phyloP scores from a whole-genome alignment of 2,797 vertebrate genomes.

The Momotus momota region DNA sequence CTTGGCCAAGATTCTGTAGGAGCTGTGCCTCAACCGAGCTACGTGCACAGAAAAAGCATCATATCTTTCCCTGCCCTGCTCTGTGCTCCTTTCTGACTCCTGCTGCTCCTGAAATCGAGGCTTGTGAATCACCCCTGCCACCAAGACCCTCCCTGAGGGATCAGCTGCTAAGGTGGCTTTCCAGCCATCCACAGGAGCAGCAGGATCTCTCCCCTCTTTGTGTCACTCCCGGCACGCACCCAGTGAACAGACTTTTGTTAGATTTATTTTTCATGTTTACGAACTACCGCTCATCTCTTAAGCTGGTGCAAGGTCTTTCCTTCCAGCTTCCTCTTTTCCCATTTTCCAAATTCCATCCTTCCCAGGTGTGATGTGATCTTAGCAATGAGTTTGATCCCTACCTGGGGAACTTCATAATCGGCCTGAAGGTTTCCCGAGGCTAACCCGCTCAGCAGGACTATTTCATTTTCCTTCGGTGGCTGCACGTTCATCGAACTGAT shows the following conservation, averaged over 20 bases:
- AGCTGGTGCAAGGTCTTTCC: not conserved
- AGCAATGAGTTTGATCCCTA: slow-evolving; percentile 71
- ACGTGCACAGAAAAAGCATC: not conserved
- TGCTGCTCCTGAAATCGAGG: not conserved
- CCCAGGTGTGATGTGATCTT: not conserved
- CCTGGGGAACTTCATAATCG: slow-evolving; percentile 85
- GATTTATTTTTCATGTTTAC: not conserved
- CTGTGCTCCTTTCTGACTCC: not conserved
- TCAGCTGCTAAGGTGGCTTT: not conserved
- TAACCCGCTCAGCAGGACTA: slow-evolving; percentile 91
- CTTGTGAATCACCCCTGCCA: not conserved
- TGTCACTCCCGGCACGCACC: rapidly evolving
- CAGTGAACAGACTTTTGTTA: not conserved
- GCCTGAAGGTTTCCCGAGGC: slow-evolving; percentile 82
- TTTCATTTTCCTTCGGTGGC: slow-evolving; percentile 94
- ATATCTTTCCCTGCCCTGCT: not conserved
- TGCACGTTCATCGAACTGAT: slow-evolving; percentile 89
- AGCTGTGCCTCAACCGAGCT: not conserved
- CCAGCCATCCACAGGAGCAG: not conserved
- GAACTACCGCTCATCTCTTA: not conserved
- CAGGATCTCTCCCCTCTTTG: not conserved
- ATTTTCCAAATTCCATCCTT: not conserved
- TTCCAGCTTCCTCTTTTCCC: not conserved
- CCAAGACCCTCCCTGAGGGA: not conserved
- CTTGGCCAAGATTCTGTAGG: not conserved